Evolutionary conservation across 1,140 invertebrate species (phyloP).

Genomic region (Octopus sinensis): DNA sequence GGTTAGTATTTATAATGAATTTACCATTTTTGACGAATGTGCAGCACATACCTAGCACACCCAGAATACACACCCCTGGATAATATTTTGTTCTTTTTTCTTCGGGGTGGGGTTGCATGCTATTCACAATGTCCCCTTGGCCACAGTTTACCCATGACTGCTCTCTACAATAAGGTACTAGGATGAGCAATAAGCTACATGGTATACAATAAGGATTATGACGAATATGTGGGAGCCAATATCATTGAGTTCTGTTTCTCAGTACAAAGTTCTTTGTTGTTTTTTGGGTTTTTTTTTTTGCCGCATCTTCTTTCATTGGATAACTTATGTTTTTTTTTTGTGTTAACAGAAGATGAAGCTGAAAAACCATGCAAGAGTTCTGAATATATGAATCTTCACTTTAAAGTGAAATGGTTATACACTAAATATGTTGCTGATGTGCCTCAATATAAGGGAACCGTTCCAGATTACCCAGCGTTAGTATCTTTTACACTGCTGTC

Average conservation of each 20-base stretch:
- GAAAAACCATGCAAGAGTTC: constrained; percentile 94
- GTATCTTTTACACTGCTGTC: constrained; percentile 33
- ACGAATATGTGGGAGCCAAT: background rate
- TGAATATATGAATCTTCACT: constrained; percentile 99
- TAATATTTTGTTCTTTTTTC: too few species aligned
- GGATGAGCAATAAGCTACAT: too few species aligned
- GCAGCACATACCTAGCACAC: too few species aligned
- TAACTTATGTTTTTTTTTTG: constrained; percentile 15
- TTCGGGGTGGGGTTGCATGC: too few species aligned
- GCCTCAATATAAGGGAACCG: constrained; percentile 89
- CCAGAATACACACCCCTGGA: too few species aligned
- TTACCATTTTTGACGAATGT: too few species aligned
- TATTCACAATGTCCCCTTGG: too few species aligned
- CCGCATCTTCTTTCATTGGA: background rate
- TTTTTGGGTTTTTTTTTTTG: background rate
- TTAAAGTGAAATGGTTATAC: constrained; percentile 98
- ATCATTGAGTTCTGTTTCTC: constrained; percentile 7
- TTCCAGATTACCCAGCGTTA: constrained; percentile 89
- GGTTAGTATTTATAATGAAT: too few species aligned
- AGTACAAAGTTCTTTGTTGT: background rate
- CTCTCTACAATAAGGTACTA: too few species aligned
- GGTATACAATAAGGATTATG: too few species aligned
- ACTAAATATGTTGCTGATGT: constrained; percentile 94
- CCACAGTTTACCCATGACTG: too few species aligned
- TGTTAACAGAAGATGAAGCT: constrained; percentile 82